Percentiles rank a stretch among this genome's conserved stretches.
Evolutionary conservation across 2,888 invertebrate genomes (phyloP).

Genomic region (Scaptomyza parva): DNA sequence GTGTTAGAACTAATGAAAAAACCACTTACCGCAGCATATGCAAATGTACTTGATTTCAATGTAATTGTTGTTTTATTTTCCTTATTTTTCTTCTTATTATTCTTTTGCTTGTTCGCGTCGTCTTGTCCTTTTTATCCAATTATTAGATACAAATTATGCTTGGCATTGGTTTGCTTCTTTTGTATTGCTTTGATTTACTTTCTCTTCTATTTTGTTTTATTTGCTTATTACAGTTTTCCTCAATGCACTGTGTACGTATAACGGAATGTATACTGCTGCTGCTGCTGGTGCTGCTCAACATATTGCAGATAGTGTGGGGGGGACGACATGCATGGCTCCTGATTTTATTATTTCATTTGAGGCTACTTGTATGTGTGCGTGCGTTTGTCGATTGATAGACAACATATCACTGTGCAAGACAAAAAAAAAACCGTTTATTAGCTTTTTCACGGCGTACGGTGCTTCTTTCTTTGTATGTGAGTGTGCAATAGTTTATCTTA

Average conservation of each 20-base stretch:
- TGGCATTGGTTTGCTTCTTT: conserved; percentile 3
- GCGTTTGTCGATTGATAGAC: conserved; percentile 20
- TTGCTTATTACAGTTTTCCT: background rate
- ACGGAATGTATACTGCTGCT: conserved; percentile 5
- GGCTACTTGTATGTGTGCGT: conserved; percentile 6
- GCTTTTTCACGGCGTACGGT: conserved; percentile 5
- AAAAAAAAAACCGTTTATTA: conserved; percentile 53
- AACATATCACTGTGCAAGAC: conserved; percentile 31
- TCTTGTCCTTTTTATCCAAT: conserved; percentile 17
- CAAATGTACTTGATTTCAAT: conserved; percentile 52
- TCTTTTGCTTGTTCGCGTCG: conserved; percentile 3
- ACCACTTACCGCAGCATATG: conserved; percentile 73
- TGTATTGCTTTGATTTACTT: conserved; percentile 1
- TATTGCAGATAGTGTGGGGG: conserved; percentile 27
- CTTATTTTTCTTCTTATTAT: conserved; percentile 8
- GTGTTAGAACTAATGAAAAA: conserved; percentile 16
- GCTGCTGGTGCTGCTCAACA: conserved; percentile 20
- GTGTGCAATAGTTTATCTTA: conserved; percentile 33
- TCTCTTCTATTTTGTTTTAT: background rate
- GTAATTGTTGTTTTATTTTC: conserved; percentile 19
- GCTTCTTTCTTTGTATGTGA: background rate
- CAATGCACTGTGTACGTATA: conserved; percentile 12
- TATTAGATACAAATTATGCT: conserved; percentile 19
- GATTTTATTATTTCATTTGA: conserved; percentile 5
- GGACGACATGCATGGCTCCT: conserved; percentile 11